Conservation (phyloP, 2,797 vertebrate genomes). For the Gallinago nigripennis region DNA sequence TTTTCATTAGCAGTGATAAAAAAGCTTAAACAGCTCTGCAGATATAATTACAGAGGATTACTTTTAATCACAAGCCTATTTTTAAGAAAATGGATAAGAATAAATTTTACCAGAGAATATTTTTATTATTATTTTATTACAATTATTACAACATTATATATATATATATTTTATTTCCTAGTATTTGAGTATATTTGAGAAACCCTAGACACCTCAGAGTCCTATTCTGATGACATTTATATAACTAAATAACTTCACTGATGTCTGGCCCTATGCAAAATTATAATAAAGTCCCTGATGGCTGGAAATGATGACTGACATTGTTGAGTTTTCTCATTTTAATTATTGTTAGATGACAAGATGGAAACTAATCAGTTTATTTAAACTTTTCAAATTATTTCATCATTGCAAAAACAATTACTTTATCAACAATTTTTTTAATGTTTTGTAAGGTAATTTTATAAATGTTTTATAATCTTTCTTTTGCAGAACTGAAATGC, state of each 20-base stretch:
- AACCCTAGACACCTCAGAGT: background rate
- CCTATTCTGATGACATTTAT: background rate
- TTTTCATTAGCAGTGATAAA: conserved; percentile 39
- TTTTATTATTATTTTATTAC: background rate
- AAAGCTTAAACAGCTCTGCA: background rate
- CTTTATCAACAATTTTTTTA: background rate
- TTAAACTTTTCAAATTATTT: background rate
- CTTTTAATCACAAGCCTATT: conserved; percentile 27
- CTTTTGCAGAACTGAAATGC: background rate
- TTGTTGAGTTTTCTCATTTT: background rate
- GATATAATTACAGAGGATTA: background rate
- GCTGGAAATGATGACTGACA: background rate
- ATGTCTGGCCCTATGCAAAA: background rate
- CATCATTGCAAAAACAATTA: background rate
- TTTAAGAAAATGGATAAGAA: background rate
- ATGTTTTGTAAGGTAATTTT: background rate
- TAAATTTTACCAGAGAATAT: background rate
- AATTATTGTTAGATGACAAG: background rate
- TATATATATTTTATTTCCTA: background rate
- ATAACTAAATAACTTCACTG: conserved; percentile 1
- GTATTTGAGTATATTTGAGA: background rate
- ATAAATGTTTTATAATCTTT: background rate
- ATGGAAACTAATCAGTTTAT: background rate
- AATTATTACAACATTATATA: background rate
- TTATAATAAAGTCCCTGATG: background rate